Percentiles rank a stretch among this genome's conserved stretches.
phyloP scores from a whole-genome alignment of 1,140 invertebrate genomes.

The Planococcus citri region DNA sequence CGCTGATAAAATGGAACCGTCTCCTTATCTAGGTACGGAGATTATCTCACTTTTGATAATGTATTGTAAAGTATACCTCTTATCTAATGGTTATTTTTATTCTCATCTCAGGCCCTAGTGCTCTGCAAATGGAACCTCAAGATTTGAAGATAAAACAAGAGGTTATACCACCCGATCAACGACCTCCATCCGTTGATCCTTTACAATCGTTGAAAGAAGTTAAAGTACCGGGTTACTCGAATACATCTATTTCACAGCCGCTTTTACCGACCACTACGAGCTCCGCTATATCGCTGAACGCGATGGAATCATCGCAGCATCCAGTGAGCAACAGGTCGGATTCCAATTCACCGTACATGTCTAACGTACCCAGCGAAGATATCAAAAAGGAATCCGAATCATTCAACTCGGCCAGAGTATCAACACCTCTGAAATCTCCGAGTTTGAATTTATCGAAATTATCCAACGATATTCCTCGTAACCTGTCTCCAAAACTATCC shows the following conservation, averaged over 20 bases:
- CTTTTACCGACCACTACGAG: conserved; percentile 29
- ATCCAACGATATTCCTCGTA: conserved; percentile 32
- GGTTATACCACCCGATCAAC: conserved; percentile 38
- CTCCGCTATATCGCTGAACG: conserved; percentile 24
- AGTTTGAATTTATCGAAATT: conserved; percentile 23
- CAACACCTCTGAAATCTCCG: conserved; percentile 32
- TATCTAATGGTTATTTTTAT: background rate
- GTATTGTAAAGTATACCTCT: background rate
- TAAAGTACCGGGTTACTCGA: conserved; percentile 58
- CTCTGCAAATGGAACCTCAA: conserved; percentile 45
- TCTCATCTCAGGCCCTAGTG: background rate
- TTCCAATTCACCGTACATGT: conserved; percentile 22
- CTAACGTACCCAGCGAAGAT: conserved; percentile 42
- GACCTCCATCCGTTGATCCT: conserved; percentile 48
- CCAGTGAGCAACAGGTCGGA: background rate
- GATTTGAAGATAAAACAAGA: conserved; percentile 70
- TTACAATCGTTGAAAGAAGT: conserved; percentile 65
- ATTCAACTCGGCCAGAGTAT: conserved; percentile 32
- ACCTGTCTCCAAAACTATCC: conserved; percentile 26
- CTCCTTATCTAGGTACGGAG: conserved; percentile 22
- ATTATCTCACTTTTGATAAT: background rate
- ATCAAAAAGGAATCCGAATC: conserved; percentile 60
- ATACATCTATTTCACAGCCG: conserved; percentile 31
- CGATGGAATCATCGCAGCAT: background rate
- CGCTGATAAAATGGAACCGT: conserved; percentile 28